Conservation (phyloP, 2,113 vertebrate genomes). For the Petromus typicus region DNA sequence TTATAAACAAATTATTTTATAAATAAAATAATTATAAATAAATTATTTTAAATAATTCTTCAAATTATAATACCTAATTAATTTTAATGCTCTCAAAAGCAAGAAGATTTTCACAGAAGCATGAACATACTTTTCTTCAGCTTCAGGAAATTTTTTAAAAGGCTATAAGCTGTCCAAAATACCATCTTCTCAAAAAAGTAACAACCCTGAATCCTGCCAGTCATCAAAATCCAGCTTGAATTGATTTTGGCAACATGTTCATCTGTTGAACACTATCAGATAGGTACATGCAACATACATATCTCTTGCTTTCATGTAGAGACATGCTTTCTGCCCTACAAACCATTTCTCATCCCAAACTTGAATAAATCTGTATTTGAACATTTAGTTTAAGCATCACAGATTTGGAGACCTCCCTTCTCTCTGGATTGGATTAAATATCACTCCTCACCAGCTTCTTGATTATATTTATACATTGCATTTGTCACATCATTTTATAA, state of each 20-base stretch:
- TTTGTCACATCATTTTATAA: not conserved
- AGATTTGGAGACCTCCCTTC: not conserved
- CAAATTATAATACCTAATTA: not conserved
- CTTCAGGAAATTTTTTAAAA: not conserved
- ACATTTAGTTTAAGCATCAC: not conserved
- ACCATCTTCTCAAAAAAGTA: not conserved
- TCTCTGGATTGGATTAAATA: not conserved
- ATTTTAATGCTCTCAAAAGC: slow-evolving; percentile 2
- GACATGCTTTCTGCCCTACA: not conserved
- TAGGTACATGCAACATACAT: not conserved
- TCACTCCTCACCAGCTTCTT: not conserved
- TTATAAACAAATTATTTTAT: no score
- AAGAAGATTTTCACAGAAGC: not conserved
- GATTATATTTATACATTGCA: not conserved
- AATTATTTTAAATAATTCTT: no score
- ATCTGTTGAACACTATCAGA: not conserved
- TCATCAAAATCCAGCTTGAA: not conserved
- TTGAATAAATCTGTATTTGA: not conserved
- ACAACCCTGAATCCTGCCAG: not conserved
- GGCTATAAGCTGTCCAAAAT: not conserved
- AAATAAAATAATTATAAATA: no score
- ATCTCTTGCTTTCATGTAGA: not conserved
- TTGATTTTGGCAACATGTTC: not conserved
- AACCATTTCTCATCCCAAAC: not conserved
- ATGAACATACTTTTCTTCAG: not conserved